Base-by-base conservation (phyloP, 2,113 vertebrate genomes). In the Larimichthys polyactis region DNA sequence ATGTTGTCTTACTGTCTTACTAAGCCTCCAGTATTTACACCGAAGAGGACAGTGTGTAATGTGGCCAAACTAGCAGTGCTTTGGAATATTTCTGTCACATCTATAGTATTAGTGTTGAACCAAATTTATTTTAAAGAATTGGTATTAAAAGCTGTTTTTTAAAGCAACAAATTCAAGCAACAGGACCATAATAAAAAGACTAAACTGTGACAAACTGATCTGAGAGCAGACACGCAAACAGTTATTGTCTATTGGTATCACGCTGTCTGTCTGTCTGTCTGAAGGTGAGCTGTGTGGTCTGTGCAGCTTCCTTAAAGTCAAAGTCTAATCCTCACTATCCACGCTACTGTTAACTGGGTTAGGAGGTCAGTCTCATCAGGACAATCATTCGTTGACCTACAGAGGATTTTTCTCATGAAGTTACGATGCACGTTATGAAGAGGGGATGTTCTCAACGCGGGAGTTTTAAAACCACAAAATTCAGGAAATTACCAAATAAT, bases 321-420 rank as follows among this genome's bases (percentile, higher is more conserved):
- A 48, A 60, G 58, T 85, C 79, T 94, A 94, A 93, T 94, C 93
- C 93, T 27, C 16, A 71, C 74, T 43, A 66, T 84, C 55, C 85
- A 85, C 58, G 20, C 81, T 60, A 69, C n/a, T 17, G 52, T 58
- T 82, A 93, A 87, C 81, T 93, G 70, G 92, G 93, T 94, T 88
- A 92, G 77, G 63, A 90, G 93, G 93, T 92, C 93, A 94, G 79
- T 66, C 59, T 59, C 59, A 55, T 71, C 62, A 48, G 4, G 54
- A 11, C 44, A 49, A 58, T 54, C 44, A 16, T 32, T 71, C 12
- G 32, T 75, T n/a, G 52, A 43, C 43, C 4, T 62, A 22, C 3
- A 14, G 4, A 54, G 29, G 7, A 5, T n/a, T 70, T 36, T 40
- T 24, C 22, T 24, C 3, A 11, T 78, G 14, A n/a, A 12, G n/a